Percentiles rank a stretch among this genome's conserved stretches.
Evolutionary conservation across 2,797 vertebrate genomes (phyloP).

Genomic region (Neosalanx taihuensis): DNA sequence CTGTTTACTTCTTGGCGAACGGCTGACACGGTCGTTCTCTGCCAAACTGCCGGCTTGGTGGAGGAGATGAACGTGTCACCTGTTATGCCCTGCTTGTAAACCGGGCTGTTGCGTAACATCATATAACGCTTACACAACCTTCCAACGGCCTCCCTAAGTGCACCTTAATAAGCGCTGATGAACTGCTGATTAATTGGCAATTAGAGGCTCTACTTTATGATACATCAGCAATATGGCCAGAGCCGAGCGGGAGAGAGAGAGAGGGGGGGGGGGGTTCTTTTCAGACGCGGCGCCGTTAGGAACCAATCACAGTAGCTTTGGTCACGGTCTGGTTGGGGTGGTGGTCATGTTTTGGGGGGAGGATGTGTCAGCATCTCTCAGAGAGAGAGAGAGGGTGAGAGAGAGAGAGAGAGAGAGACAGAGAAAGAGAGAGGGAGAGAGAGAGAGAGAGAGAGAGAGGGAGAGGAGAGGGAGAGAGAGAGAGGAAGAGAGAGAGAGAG

Average conservation of each 20-base stretch:
- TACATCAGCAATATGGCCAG: slow-evolving; percentile 56
- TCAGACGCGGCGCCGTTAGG: too few relatives aligned
- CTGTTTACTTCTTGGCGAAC: neutral
- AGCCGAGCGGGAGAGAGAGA: neutral
- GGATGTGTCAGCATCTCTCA: neutral
- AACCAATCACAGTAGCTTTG: neutral
- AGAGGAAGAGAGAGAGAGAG: too few relatives aligned
- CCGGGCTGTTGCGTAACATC: slow-evolving; percentile 52
- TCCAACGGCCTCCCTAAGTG: slow-evolving; percentile 44
- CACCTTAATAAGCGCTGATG: slow-evolving; percentile 63
- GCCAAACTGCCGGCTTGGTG: neutral
- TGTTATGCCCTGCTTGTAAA: slow-evolving; percentile 40
- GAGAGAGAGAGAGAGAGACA: too few relatives aligned
- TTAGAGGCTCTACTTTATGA: slow-evolving; percentile 61
- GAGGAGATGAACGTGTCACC: slow-evolving; percentile 25
- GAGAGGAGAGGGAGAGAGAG: too few relatives aligned
- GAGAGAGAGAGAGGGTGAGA: too few relatives aligned
- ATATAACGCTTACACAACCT: slow-evolving; percentile 41
- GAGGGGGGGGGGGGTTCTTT: too few relatives aligned
- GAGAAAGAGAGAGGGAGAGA: too few relatives aligned
- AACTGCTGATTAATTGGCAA: slow-evolving; percentile 68
- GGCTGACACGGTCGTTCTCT: neutral
- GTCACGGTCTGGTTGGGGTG: neutral
- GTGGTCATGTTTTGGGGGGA: neutral
- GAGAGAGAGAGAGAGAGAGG: too few relatives aligned